Evolutionary conservation across 1,140 invertebrate genomes (phyloP), one percentile per base, ranked within the genome.

Genomic region (Caenorhabditis briggsae): DNA sequence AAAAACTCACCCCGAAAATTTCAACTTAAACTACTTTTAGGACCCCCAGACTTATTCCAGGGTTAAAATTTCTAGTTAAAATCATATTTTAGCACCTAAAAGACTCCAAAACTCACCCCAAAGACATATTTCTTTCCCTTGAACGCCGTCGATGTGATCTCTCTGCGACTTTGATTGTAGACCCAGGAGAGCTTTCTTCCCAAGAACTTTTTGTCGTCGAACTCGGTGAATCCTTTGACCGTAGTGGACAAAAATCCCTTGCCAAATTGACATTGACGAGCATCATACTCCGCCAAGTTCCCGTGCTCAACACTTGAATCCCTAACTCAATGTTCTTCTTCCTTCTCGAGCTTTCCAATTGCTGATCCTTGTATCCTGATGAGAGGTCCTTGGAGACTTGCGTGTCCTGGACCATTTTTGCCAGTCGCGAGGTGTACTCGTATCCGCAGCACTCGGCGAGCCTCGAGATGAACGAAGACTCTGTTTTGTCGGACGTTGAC

Each of bases 401-500:
- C 92, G 98, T 97, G 93, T 99, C 98, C 94, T 89, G 97, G 94
- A 94, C 98, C 98, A 99, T 99, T 88, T 97, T 94, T 93, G 99
- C 97, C 86, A 99, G 94, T 93, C 99, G 99, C 65, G 96, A 97
- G 14, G 98, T 99, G 93, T 99, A 99, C 93, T 99, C 98, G 94
- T 98, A 99, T 20, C 98, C 98, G 94, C 98, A 99, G 58, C 97
- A 93, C 97, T 96, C 94, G 82, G 99, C 99, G 83, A 99, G 93
- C 94, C 99, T 99, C 88, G 97, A 98, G 93, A 99, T 99, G 97
- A 99, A 99, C 87, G 96, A 97, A 70, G 97, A 96, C 94, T 99
- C 98, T 18, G 97, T 96, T 93, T 99, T 98, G 92, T 99, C 98
- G 91, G 96, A 98, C 18, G 97, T 97, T 43, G 97, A 98, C 95